Evolutionary conservation across 2,888 invertebrate species (phyloP), one percentile per base, ranked within the genome.

Genomic region (Timandra comae): DNA sequence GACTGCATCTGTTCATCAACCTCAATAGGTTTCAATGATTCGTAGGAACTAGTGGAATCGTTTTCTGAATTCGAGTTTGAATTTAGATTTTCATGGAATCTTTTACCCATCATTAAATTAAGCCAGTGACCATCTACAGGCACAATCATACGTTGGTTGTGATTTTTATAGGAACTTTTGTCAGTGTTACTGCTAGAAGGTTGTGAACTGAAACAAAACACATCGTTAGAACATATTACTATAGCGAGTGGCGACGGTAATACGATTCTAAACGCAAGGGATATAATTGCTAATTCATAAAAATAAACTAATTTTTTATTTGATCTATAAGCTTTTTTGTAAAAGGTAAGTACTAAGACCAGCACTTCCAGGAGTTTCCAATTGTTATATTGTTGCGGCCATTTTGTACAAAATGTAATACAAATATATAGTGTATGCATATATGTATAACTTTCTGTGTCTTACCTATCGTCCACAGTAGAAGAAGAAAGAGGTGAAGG

Each of bases 1-100:
- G 91, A 90, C 8, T 90, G 90, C 23, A 89, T 87, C 28, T 89
- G 91, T 52, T 90, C 77, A 38, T 88, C 87, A 5, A 68, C 62
- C 51, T 85, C 84, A 7, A 56, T 66, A 9, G 60, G 68, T 51
- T 84, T 86, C 22, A 63, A 56, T 33, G 78, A 78, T 52, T 85
- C 85, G 42, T 80, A 86, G 51, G 86, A 86, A 71, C 89, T 88
- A 26, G 89, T 88, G 22, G 85, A 81, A 51, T 82, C 82, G 40
- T 86, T 86, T 58, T 86, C 86, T 6, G 85, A 85, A 53, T 84
- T 81, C 1, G 79, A 81, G 43, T 85, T 84, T 2, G 77, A 84
- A 44, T 75, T 81, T 30, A 82, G 70, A 52, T 80, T 85, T 54
- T 84, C 81, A 40, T 86, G 85, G 67, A 90, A 90, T 27, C 88